phyloP scores from a whole-genome alignment of 2,113 vertebrate species.

The Alces alces region DNA sequence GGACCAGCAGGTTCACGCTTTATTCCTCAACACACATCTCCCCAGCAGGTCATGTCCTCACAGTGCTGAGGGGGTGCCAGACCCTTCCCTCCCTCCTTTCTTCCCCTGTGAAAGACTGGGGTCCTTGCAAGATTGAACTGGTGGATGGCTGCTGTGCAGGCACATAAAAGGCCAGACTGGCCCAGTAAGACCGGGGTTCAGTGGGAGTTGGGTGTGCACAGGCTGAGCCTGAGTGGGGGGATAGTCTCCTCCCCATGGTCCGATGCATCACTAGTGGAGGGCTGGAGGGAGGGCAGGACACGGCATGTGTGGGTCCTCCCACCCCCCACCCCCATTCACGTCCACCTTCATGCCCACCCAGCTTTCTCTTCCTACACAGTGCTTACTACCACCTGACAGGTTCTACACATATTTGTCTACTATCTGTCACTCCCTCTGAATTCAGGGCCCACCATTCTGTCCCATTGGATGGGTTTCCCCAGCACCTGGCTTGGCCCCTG shows the following conservation, averaged over 20 bases:
- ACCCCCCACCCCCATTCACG: accelerated
- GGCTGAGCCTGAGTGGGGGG: background rate
- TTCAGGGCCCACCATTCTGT: background rate
- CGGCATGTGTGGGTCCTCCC: background rate
- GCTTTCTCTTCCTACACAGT: background rate
- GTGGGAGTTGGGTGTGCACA: background rate
- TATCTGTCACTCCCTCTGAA: background rate
- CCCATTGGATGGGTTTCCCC: background rate
- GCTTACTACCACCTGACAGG: accelerated
- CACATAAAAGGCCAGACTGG: background rate
- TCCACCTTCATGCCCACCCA: background rate
- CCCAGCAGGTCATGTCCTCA: background rate
- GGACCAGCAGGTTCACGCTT: background rate
- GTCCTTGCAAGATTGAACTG: background rate
- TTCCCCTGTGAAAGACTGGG: background rate
- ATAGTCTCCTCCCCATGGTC: background rate
- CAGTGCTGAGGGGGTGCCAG: background rate
- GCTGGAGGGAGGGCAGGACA: background rate
- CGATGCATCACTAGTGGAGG: accelerated
- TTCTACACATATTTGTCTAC: background rate
- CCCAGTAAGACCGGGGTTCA: background rate
- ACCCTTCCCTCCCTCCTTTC: background rate
- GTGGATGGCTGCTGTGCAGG: background rate
- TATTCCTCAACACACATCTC: background rate
- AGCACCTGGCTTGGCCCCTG: background rate